phyloP scores from a whole-genome alignment of 2,888 invertebrate genomes.

The Meiosimyza platycephala region DNA sequence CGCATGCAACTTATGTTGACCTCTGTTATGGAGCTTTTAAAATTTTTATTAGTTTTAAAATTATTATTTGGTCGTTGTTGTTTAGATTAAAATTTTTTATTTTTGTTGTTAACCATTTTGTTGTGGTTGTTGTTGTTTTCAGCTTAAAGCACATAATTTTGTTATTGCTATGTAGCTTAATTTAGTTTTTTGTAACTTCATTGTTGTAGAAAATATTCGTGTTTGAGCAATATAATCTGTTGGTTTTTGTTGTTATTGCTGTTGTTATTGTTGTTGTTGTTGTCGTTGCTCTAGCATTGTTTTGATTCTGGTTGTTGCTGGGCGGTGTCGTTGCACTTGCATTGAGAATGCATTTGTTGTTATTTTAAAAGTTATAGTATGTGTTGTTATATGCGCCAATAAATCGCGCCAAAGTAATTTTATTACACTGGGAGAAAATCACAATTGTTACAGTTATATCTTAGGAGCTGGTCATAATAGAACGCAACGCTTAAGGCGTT shows the following conservation, averaged over 20 bases:
- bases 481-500: too few species aligned
- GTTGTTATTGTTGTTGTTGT: constrained; percentile 15
- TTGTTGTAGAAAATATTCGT: not conserved
- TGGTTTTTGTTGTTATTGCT: constrained; percentile 6
- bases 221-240: not conserved
- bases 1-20: not conserved
- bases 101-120: not conserved
- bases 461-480: too few species aligned
- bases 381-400: too few species aligned
- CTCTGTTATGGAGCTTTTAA: not conserved
- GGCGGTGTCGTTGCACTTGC: constrained; percentile 37
- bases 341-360: not conserved
- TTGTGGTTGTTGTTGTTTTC: not conserved
- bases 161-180: not conserved
- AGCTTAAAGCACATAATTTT: not conserved
- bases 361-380: too few species aligned
- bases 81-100: not conserved
- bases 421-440: too few species aligned
- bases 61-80: not conserved
- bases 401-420: too few species aligned
- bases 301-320: constrained; percentile 5
- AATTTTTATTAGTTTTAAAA: constrained; percentile 2
- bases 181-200: not conserved
- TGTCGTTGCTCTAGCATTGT: not conserved
- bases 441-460: too few species aligned